Evolutionary conservation across 2,888 invertebrate genomes (phyloP), one percentile per base, ranked within the genome.

Genomic region (Nowickia ferox): DNA sequence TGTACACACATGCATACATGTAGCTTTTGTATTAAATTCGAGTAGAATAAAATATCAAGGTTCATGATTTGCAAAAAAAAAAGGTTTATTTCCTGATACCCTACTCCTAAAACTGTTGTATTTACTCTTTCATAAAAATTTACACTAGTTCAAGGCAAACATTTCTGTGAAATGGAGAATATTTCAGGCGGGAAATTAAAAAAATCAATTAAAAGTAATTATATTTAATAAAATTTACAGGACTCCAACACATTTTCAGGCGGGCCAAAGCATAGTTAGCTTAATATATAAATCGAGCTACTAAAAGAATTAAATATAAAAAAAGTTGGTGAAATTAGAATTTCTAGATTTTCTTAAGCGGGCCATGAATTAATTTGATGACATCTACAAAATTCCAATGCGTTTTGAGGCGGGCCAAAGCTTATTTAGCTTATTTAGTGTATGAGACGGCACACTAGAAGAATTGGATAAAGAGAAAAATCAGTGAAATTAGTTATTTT

Each of bases 31-130:
- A 3, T 55, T 71, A 53, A 53, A 59, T 51, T 61, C 38, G 11
- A 53, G 22, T 13, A 63, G 1, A 19, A 79, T 38, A 48, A 75
- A 44, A 66, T 76, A 77, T 68, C 68, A 68, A 68, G 77, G 77
- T 77, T 77, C 17, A 22, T 44, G 48, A 38, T 68, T 59, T 66
- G 46, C 48, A 51, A 22, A 22, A 42, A 65, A 81, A 75, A 75
- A 76, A 74, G 46, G 44, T 76, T 71, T 65, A 57, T 46, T 82
- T 82, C 76, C 76, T 82, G 71, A 76, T 77, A 71, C 82, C 71
- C 82, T 82, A 77, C 76, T 71, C 48, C 42, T n/a, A 19, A 22
- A 13, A 30, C 17, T 42, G 69, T 57, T 15, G 15, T 19, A 22
- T n/a, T 9, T 11, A 42, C n/a, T 9, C 48, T 22, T 17, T 9